Evolutionary conservation across 2,888 invertebrate genomes (phyloP).

Genomic region (Acrobasis consociella): DNA sequence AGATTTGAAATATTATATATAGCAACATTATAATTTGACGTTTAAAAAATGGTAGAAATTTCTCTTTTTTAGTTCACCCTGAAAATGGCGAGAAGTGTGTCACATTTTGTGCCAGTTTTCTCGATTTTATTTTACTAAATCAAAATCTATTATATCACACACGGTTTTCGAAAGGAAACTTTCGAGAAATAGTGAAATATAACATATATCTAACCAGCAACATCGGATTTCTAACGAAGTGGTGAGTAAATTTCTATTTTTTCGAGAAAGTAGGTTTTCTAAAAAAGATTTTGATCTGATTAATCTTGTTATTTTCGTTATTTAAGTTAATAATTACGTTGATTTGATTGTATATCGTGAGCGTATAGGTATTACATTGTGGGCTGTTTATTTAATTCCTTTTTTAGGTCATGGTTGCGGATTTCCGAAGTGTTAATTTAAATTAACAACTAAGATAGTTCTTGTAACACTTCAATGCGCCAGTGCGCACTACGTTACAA

Average conservation of each 20-base stretch:
- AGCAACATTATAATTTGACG: constrained; percentile 27
- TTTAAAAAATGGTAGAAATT: constrained; percentile 25
- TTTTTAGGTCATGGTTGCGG: constrained; percentile 2
- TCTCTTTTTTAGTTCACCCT: constrained; percentile 30
- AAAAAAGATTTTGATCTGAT: background rate
- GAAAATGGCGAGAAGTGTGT: constrained; percentile 68
- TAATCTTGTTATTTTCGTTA: background rate
- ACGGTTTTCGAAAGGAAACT: constrained; percentile 35
- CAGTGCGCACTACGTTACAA: too few relatives aligned
- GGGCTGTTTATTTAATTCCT: background rate
- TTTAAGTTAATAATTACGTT: background rate
- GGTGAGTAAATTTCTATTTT: constrained; percentile 14
- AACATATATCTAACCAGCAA: background rate
- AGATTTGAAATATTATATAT: background rate
- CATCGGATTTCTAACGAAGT: background rate
- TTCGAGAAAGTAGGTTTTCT: constrained; percentile 6
- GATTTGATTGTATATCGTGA: background rate
- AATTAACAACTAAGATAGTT: background rate
- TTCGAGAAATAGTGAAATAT: constrained; percentile 31
- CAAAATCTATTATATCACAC: constrained; percentile 39
- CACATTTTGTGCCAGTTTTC: constrained; percentile 43
- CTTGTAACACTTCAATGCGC: background rate
- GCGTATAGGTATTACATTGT: background rate
- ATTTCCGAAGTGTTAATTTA: constrained; percentile 10
- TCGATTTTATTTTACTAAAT: constrained; percentile 48